Evolutionary conservation across 2,113 vertebrate species (phyloP).

Genomic region (Trogon melanurus): DNA sequence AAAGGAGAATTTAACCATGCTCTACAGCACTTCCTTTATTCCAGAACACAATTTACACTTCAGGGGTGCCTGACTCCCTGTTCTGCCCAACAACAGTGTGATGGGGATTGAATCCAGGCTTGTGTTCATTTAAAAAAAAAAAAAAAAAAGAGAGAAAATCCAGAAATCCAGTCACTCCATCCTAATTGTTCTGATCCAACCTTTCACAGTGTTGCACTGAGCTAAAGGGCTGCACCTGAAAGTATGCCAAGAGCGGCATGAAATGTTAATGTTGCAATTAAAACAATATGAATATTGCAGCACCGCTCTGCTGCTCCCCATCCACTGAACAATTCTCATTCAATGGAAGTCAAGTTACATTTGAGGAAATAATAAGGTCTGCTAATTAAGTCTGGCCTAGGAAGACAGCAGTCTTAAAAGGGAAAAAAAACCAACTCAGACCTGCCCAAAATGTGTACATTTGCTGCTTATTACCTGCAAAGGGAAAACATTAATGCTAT

Average conservation of each 20-base stretch:
- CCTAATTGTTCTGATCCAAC: slow-evolving; percentile 47
- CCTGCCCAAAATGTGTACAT: slow-evolving; percentile 37
- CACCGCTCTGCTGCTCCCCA: slow-evolving; percentile 56
- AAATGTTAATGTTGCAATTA: slow-evolving; percentile 76
- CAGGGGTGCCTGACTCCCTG: neutral
- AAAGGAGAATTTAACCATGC: neutral
- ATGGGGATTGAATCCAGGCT: slow-evolving; percentile 3
- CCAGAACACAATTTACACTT: neutral
- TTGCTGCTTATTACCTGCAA: slow-evolving; percentile 45
- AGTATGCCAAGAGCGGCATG: slow-evolving; percentile 57
- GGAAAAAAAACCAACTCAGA: neutral
- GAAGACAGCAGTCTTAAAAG: slow-evolving; percentile 39
- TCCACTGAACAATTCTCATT: slow-evolving; percentile 64
- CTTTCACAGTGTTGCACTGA: slow-evolving; percentile 6
- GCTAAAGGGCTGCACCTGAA: slow-evolving; percentile 47
- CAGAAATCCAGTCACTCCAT: neutral
- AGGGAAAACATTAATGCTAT: slow-evolving; percentile 13
- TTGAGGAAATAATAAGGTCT: slow-evolving; percentile 64
- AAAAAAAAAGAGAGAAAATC: neutral
- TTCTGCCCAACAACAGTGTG: neutral
- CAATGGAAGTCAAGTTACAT: slow-evolving; percentile 64
- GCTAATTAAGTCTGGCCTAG: slow-evolving; percentile 65
- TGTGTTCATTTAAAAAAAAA: neutral
- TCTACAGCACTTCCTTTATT: neutral
- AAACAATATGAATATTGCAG: slow-evolving; percentile 73